Conservation (phyloP, 2,113 vertebrate species). For the Chaetodon auriga region DNA sequence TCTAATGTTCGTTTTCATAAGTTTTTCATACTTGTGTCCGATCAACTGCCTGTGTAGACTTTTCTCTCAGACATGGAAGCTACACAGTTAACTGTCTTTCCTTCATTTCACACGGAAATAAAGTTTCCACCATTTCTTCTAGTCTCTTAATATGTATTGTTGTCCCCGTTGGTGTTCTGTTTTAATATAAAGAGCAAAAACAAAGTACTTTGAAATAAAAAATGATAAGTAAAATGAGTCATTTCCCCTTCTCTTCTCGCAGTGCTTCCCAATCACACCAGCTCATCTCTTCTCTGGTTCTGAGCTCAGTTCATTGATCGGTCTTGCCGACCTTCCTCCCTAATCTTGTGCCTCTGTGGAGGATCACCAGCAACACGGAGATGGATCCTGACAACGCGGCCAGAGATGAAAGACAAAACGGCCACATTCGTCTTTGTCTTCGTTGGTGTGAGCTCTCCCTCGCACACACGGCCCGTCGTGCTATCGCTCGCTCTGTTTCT, state of each 20-base stretch:
- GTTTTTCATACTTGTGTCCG: neutral
- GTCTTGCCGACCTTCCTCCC: conserved; percentile 3
- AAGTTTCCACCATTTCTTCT: too few species aligned
- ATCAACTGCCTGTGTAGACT: neutral
- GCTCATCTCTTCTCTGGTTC: conserved; percentile 5
- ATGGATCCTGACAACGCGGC: conserved; percentile 42
- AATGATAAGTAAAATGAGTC: neutral
- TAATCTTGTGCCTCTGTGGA: conserved; percentile 31
- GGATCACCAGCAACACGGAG: conserved; percentile 17
- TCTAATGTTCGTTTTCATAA: neutral
- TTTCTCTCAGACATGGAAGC: neutral
- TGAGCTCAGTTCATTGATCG: conserved; percentile 23
- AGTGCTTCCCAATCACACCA: conserved; percentile 3
- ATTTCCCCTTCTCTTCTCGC: neutral
- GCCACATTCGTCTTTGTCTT: conserved; percentile 23
- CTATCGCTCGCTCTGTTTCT: neutral
- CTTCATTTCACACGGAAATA: too few species aligned
- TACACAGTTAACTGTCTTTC: too few species aligned
- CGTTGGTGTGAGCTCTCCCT: conserved; percentile 17
- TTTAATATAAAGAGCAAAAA: neutral
- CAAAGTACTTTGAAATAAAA: neutral
- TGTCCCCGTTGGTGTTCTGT: neutral
- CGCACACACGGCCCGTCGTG: neutral
- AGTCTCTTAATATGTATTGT: too few species aligned
- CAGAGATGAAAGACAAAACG: conserved; percentile 53